Evolutionary conservation across 2,797 vertebrate species (phyloP), one percentile per base, ranked within the genome.

Genomic region (Ptychadena robeensis): DNA sequence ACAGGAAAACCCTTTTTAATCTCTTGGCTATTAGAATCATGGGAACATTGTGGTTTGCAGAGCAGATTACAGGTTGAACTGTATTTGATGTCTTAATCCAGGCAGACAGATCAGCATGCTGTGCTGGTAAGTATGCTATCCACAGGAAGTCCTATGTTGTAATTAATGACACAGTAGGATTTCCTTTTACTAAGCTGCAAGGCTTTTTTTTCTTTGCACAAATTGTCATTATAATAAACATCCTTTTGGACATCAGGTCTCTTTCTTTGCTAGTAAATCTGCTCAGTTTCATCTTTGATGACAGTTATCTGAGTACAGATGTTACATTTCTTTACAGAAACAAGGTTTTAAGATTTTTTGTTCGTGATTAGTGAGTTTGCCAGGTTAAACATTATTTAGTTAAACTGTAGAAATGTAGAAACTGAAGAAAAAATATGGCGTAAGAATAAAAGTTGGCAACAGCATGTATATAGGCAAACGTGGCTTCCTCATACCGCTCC

Each of bases 41-140:
- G 40, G 15, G 57, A 77, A 71, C 35, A 82, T 71, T 77, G 65
- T 69, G 68, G 68, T 76, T 82, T 68, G 31, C 40, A 67, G 28
- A 77, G 73, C 73, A 77, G 81, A 82, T 82, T 82, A 77, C 81
- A 82, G 81, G 81, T 82, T 82, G 81, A 82, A 82, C 73, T 82
- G 67, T 37, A 77, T 77, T 82, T 82, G 81, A 79, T 73, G 34
- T 53, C 48, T 74, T 84, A 84, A 84, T 79, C 82, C 76, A 69
- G 48, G 35, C 40, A 32, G 44, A 67, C 70, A 80, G 71, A 80
- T 84, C 70, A 74, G 25, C 35, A 28, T 61, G 30, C 14, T 30
- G 27, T 53, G 28, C 59, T 35, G 40, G 40, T 71, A 79, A 68
- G 63, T 67, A 63, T 59, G 63, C 32, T 35, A 38, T 48, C 32